Evolutionary conservation across 2,888 invertebrate genomes (phyloP).

Genomic region (Sesia bembeciformis): DNA sequence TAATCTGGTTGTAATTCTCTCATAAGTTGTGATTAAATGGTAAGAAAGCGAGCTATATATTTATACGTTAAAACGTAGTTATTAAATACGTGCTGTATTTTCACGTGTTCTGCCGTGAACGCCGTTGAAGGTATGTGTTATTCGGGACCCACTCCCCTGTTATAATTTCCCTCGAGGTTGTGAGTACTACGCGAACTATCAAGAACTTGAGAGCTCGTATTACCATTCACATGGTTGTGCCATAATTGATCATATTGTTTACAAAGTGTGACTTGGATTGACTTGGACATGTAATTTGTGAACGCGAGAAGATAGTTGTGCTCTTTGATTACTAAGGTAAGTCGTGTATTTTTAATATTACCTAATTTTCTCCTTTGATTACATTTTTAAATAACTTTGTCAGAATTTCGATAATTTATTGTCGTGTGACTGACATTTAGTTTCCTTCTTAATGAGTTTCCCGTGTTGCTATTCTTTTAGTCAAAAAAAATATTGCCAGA

Average conservation of each 20-base stretch:
- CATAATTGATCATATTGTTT: background rate
- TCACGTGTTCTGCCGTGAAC: slow-evolving; percentile 34
- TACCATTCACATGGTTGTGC: slow-evolving; percentile 41
- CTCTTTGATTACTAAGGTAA: background rate
- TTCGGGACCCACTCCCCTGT: slow-evolving; percentile 32
- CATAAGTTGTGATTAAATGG: slow-evolving; percentile 60
- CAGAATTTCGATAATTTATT: no score
- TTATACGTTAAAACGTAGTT: slow-evolving; percentile 42
- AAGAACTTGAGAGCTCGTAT: slow-evolving; percentile 40
- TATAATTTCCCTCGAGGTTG: slow-evolving; percentile 64
- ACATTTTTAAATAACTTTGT: no score
- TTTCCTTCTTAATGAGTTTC: no score
- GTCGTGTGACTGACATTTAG: no score
- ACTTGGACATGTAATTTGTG: background rate
- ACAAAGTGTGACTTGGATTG: background rate
- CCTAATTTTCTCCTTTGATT: no score
- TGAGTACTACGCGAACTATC: slow-evolving; percentile 51
- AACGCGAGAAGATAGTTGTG: background rate
- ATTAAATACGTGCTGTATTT: slow-evolving; percentile 34
- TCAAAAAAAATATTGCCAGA: no score
- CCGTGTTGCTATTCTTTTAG: no score
- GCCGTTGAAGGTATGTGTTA: slow-evolving; percentile 36
- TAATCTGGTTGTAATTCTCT: slow-evolving; percentile 55
- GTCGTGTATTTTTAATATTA: background rate
- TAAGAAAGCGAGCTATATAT: slow-evolving; percentile 36